Conservation (phyloP, 2,797 vertebrate species). For the Dallia pectoralis region DNA sequence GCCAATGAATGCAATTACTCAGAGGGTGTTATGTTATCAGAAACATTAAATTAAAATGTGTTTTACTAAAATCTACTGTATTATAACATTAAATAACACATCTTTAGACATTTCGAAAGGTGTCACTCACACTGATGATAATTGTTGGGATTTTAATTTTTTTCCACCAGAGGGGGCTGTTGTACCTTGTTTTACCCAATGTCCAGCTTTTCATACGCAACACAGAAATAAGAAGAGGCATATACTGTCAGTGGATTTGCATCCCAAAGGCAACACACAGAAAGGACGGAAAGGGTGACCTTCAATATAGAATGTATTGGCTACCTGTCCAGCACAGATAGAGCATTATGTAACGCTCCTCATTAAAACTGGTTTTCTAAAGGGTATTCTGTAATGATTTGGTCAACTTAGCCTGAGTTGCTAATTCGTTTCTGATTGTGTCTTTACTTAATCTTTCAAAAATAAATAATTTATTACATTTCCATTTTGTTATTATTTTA, state of each 20-base stretch:
- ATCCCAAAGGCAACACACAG: not conserved
- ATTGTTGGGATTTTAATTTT: slow-evolving; percentile 21
- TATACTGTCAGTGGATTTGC: slow-evolving; percentile 10
- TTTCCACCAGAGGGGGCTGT: slow-evolving; percentile 65
- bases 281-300: not conserved
- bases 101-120: not conserved
- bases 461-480: slow-evolving; percentile 73
- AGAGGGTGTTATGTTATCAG: too few relatives aligned
- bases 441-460: slow-evolving; percentile 24
- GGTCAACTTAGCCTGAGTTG: not conserved
- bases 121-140: not conserved
- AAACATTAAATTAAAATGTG: too few relatives aligned
- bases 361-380: not conserved
- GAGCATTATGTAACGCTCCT: not conserved
- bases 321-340: not conserved
- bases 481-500: slow-evolving; percentile 75
- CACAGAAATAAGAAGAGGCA: not conserved
- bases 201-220: not conserved
- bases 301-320: not conserved
- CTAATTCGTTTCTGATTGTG: not conserved
- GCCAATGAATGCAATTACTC: too few relatives aligned
- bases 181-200: slow-evolving; percentile 32
- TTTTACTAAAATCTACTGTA: not conserved
- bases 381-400: not conserved
- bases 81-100: not conserved